A percentile compares a stretch with the other conserved stretches of the same genome.
Evolutionary conservation across 2,888 invertebrate genomes (phyloP).

Genomic region (Oscheius sp.): DNA sequence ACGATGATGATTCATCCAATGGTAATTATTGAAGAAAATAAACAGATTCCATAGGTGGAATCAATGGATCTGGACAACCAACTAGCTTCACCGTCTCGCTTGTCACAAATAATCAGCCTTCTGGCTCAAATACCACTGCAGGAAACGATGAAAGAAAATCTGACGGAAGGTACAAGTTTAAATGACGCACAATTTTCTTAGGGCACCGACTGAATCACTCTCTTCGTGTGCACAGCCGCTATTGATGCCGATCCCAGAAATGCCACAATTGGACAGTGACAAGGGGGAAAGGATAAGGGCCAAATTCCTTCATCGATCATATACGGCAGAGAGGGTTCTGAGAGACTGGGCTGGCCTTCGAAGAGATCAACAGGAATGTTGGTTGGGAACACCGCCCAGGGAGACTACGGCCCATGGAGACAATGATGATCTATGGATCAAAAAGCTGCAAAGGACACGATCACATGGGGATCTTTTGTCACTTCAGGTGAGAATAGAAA

Average conservation of each 20-base stretch:
- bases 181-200: background rate
- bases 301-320: conserved; percentile 34
- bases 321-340: conserved; percentile 41
- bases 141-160: background rate
- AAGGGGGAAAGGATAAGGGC: conserved; percentile 35
- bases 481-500: background rate
- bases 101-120: background rate
- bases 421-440: conserved; percentile 34
- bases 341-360: conserved; percentile 36
- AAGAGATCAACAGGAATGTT: conserved; percentile 22
- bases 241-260: conserved; percentile 54
- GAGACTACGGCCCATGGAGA: background rate
- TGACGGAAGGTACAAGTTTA: background rate
- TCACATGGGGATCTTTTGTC: conserved; percentile 13
- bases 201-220: conserved; percentile 10
- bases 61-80: background rate
- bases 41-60: background rate
- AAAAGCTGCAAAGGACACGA: conserved; percentile 41
- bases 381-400: conserved; percentile 50
- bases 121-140: background rate
- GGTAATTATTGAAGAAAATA: background rate
- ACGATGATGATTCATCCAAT: conserved; percentile 28
- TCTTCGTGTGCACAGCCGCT: background rate
- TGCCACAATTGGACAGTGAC: conserved; percentile 52
- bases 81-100: background rate